phyloP scores from a whole-genome alignment of 2,113 vertebrate genomes.

The Clarias batrachus region DNA sequence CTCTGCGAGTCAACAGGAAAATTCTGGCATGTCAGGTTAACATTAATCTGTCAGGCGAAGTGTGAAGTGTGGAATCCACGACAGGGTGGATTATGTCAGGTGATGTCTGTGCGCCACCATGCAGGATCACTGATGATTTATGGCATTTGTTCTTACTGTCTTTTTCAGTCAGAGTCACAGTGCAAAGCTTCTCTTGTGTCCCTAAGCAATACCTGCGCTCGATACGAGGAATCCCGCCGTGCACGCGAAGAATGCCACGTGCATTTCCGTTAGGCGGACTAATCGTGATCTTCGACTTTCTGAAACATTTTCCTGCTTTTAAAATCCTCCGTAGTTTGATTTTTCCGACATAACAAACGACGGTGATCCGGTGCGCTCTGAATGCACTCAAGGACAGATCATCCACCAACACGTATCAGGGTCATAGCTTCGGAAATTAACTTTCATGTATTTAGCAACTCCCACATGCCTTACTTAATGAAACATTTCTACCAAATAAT shows the following conservation, averaged over 20 bases:
- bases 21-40: constrained; percentile 60
- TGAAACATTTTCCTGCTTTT: neutral
- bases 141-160: constrained; percentile 60
- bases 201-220: constrained; percentile 39
- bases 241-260: neutral
- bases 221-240: constrained; percentile 14
- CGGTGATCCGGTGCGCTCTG: neutral
- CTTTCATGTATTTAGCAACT: neutral
- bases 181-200: constrained; percentile 12
- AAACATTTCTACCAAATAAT: neutral
- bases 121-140: constrained; percentile 70
- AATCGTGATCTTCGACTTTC: neutral
- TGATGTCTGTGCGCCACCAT: constrained; percentile 56
- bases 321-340: neutral
- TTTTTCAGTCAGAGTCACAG: constrained; percentile 36
- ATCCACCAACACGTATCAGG: neutral
- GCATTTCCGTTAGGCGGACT: neutral
- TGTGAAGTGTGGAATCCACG: constrained; percentile 53
- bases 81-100: constrained; percentile 48
- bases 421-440: neutral
- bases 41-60: constrained; percentile 68
- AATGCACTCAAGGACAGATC: neutral
- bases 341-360: neutral
- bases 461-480: neutral
- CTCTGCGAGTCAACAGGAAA: constrained; percentile 59